These are phyloP conservation scores for Fulmarus glacialis DNA, from an alignment of 2,113 vertebrate species.

Conservation along the genomic window DNA sequence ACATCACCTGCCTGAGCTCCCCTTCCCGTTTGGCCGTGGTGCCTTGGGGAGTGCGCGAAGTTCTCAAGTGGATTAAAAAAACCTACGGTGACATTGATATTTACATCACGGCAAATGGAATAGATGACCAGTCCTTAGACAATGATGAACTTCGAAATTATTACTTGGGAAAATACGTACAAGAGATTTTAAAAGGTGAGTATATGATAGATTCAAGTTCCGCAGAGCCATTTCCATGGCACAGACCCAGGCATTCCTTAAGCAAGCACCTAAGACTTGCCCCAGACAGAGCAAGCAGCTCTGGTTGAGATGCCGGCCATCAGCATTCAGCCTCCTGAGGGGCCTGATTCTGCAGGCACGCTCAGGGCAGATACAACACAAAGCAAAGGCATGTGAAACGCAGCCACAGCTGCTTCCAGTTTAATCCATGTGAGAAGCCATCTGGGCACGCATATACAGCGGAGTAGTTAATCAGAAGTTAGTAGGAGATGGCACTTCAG, in stretches of 20 bases:
- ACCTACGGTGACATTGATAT: slow-evolving; percentile 82
- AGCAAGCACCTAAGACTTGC: neutral
- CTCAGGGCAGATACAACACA: neutral
- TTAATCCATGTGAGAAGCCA: neutral
- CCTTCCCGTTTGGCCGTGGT: slow-evolving; percentile 80
- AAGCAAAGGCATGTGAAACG: neutral
- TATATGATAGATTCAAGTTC: neutral
- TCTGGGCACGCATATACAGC: neutral
- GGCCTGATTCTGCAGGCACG: neutral
- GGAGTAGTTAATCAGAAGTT: neutral
- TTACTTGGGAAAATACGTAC: slow-evolving; percentile 85
- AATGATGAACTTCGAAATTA: slow-evolving; percentile 85
- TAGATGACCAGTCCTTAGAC: slow-evolving; percentile 84
- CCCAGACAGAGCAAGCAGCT: neutral
- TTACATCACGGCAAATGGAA: slow-evolving; percentile 88
- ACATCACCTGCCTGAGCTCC: slow-evolving; percentile 85
- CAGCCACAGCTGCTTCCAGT: neutral
- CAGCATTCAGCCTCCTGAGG: neutral
- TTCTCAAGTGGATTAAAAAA: slow-evolving; percentile 86
- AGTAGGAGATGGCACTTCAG: neutral
- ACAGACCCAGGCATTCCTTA: neutral
- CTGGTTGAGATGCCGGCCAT: neutral
- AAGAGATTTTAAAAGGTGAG: slow-evolving; percentile 92
- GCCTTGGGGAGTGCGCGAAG: slow-evolving; percentile 85
- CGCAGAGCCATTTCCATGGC: neutral